phyloP scores from a whole-genome alignment of 2,797 vertebrate species.

The Coilia nasus region DNA sequence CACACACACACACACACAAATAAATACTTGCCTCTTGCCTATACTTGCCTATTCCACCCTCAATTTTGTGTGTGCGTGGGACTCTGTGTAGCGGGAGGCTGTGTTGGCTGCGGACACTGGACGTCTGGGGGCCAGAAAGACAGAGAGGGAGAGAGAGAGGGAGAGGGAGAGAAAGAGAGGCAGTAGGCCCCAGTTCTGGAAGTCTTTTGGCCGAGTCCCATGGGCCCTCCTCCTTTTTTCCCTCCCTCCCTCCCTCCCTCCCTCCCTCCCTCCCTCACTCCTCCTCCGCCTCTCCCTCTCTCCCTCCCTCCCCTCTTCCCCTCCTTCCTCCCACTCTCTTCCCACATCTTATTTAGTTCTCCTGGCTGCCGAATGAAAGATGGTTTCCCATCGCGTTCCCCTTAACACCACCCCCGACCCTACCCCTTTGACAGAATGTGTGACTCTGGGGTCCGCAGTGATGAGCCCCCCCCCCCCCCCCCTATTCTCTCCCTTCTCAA shows the following conservation, averaged over 20 bases:
- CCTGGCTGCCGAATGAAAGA: slow-evolving; percentile 45
- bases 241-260: slow-evolving; percentile 49
- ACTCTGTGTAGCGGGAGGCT: slow-evolving; percentile 50
- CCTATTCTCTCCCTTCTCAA: background rate
- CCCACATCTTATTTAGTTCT: slow-evolving; percentile 54
- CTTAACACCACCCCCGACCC: background rate
- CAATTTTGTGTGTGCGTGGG: slow-evolving; percentile 46
- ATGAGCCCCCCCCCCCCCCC: background rate
- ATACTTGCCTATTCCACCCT: background rate
- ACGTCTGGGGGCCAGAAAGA: background rate
- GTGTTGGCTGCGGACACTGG: slow-evolving; percentile 23
- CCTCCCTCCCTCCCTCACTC: slow-evolving; percentile 47
- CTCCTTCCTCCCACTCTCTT: slow-evolving; percentile 51
- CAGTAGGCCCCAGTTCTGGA: slow-evolving; percentile 27
- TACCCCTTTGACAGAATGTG: background rate
- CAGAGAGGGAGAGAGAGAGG: background rate
- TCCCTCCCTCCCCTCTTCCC: slow-evolving; percentile 46
- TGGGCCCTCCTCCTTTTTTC: slow-evolving; percentile 41
- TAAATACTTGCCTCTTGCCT: background rate
- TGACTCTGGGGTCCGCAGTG: background rate
- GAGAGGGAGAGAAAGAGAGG: slow-evolving; percentile 24
- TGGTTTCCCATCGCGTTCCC: slow-evolving; percentile 29
- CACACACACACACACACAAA: too few relatives aligned
- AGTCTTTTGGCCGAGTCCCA: slow-evolving; percentile 29
- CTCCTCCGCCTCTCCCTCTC: slow-evolving; percentile 48